Percentiles rank a stretch among this genome's conserved stretches.
phyloP scores from a whole-genome alignment of 1,140 invertebrate genomes.

The Pentalonia nigronervosa region DNA sequence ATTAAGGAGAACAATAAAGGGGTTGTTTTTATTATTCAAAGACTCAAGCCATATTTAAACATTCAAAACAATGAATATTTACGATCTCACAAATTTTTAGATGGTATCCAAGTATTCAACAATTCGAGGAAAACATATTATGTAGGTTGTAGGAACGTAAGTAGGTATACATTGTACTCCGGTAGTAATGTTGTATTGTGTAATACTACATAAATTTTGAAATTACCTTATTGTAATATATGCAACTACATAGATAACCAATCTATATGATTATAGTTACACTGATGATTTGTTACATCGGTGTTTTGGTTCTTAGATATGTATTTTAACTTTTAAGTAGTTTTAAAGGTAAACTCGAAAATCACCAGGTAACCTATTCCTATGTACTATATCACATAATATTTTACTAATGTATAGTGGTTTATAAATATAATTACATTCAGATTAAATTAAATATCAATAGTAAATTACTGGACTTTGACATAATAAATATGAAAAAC shows the following conservation, averaged over 20 bases:
- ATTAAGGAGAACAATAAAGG: slow-evolving; percentile 28
- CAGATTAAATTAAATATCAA: no score
- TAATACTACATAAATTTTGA: background rate
- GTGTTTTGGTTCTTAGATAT: background rate
- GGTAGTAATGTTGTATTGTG: background rate
- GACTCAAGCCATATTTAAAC: background rate
- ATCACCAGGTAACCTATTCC: background rate
- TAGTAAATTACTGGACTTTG: no score
- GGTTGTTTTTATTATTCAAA: slow-evolving; percentile 30
- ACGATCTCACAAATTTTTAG: slow-evolving; percentile 26
- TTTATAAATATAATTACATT: background rate
- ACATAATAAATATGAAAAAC: no score
- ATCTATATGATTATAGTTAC: background rate
- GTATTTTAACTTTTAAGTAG: no score
- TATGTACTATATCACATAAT: background rate
- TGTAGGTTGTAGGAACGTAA: background rate
- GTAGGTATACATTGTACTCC: background rate
- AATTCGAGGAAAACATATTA: background rate
- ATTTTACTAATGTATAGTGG: background rate
- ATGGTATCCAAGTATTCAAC: slow-evolving; percentile 36
- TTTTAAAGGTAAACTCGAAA: background rate
- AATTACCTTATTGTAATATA: background rate
- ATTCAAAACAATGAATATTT: slow-evolving; percentile 28
- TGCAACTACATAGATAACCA: background rate
- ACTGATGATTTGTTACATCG: background rate